phyloP scores from a whole-genome alignment of 2,113 vertebrate species.

The Holacanthus passer region DNA sequence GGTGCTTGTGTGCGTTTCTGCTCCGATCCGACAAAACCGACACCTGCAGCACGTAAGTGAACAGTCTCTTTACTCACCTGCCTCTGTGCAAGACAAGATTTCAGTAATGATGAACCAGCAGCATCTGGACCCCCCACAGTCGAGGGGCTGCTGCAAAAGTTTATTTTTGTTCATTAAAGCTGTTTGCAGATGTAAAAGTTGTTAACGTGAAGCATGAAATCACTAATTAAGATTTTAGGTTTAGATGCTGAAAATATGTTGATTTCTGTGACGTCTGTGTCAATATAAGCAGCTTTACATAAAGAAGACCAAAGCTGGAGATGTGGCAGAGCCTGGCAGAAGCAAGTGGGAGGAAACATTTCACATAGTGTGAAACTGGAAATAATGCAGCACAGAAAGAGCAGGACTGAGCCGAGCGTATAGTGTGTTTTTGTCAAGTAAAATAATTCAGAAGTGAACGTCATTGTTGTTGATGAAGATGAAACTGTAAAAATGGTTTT shows the following conservation, averaged over 20 bases:
- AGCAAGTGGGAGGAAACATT: not conserved
- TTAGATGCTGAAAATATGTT: no score
- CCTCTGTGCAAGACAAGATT: not conserved
- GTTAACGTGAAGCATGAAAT: not conserved
- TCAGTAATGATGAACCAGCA: constrained; percentile 7
- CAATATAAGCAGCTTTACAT: not conserved
- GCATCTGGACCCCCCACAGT: not conserved
- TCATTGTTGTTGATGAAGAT: not conserved
- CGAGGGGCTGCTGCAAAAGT: not conserved
- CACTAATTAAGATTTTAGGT: not conserved
- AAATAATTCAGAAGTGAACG: not conserved
- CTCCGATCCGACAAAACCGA: not conserved
- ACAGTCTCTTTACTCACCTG: not conserved
- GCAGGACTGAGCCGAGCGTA: not conserved
- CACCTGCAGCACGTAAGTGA: constrained; percentile 19
- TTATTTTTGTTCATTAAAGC: not conserved
- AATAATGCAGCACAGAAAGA: not conserved
- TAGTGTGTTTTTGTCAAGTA: not conserved
- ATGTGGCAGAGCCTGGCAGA: not conserved
- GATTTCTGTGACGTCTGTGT: no score
- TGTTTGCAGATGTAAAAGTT: not conserved
- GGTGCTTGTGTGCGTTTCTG: not conserved
- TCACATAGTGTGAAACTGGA: not conserved
- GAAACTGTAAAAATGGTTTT: not conserved
- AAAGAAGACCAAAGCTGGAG: not conserved